Base-by-base conservation (phyloP, 2,797 vertebrate species). In the Hafferia zeledoni region DNA sequence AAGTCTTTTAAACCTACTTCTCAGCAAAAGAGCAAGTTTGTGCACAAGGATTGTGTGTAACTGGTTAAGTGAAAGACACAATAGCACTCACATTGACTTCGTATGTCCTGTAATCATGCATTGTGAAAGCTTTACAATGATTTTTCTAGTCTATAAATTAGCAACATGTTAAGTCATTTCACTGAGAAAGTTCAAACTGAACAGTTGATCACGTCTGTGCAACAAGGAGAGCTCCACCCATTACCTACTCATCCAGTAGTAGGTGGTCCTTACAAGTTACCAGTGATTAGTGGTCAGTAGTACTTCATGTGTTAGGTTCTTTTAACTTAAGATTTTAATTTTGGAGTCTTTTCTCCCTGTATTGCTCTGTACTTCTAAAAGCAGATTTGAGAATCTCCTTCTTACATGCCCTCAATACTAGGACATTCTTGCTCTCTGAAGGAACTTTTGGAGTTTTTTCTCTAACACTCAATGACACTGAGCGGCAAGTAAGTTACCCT, bases 61-160 rank as follows among this genome's bases (percentile, higher is more conserved):
- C 13, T 64, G 27, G 5, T 64, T 79, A 63, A 76, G 17, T 1
- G 1, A 37, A 84, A 84, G 35, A 90, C 17, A 18, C 49, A 53
- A 13, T 25, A 79, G 17, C 39, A 19, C 52, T 67, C 30, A 57
- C 7, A 15, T 50, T 82, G 78, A 31, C 10, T 70, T 80, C 0
- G 0, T 30, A 11, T 25, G 23, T 70, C 14, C 15, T 68, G 18
- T 65, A 75, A 44, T 75, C 14, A 2, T 24, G 23, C 0, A 0
- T 64, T 55, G n/a, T 64, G 57, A 59, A 90, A 84, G 83, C 25
- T 74, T 89, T 6, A 31, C 9, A n/a, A 2, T 56, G 30, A 28
- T 59, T 84, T 68, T 93, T 80, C 31, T 63, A 47, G 53, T 82
- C 30, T 72, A 20, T 44, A 19, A 44, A 56, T 41, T 55, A 64